These are phyloP conservation scores for Platycercus adscitus DNA, from an alignment of 2,113 vertebrate genomes.

Conservation along the genomic window DNA sequence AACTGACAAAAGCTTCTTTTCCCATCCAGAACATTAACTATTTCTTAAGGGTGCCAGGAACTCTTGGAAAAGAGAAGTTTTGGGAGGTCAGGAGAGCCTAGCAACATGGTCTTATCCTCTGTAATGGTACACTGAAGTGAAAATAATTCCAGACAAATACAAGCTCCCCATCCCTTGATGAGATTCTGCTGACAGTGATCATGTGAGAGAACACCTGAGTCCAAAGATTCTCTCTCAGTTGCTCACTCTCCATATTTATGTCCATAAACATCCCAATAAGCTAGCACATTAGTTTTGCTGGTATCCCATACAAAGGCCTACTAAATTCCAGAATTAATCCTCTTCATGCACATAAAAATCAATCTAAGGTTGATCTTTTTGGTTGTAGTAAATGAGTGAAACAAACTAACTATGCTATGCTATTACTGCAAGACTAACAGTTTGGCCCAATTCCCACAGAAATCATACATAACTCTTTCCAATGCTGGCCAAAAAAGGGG, in stretches of 20 bases:
- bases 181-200: neutral
- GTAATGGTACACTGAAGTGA: neutral
- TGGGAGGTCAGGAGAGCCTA: neutral
- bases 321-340: neutral
- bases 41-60: neutral
- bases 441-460: neutral
- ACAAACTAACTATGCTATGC: neutral
- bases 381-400: neutral
- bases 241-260: neutral
- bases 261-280: neutral
- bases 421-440: neutral
- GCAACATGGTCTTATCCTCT: neutral
- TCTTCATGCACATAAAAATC: neutral
- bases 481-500: neutral
- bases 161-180: neutral
- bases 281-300: neutral
- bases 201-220: rapidly evolving
- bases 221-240: neutral
- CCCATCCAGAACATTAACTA: neutral
- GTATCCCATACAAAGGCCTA: neutral
- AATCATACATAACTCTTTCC: neutral
- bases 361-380: neutral
- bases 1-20: neutral
- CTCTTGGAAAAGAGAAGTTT: neutral
- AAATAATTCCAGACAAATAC: neutral